Base-by-base conservation (phyloP, 2,888 invertebrate genomes). In the Epinotia brunnichana region DNA sequence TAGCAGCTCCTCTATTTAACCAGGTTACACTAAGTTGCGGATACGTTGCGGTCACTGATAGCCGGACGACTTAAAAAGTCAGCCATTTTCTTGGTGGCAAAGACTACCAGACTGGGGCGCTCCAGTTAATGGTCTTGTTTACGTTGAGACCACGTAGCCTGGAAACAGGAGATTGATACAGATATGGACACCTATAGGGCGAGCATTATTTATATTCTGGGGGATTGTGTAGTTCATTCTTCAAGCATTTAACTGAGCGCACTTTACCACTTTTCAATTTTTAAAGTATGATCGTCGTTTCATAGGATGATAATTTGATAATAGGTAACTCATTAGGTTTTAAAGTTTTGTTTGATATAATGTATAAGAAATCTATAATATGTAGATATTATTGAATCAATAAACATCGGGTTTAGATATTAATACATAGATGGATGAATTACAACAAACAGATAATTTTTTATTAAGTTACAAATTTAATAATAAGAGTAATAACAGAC, bases 41-140 rank as follows among this genome's bases (percentile, higher is more conserved):
- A 71, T 68, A 69, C 61, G 69, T 60, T 66, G 73, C 62, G 72
- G 69, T 72, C 56, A 70, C 53, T 62, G 66, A 73, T 72, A 73
- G 74, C 73, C 73, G 69, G 71, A 74, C 72, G 57, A 59, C 63
- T 77, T 75, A 74, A 76, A 75, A 74, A 73, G 73, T 74, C 61
- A 73, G 64, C 66, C 69, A 69, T 69, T 73, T 74, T 70, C 73
- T 73, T 68, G 60, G 68, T 53, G 64, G 73, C 73, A 71, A 71
- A 72, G 72, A 72, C 54, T 72, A 68, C 29, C 60, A 72, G 72
- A 72, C 54, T 72, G 67, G 51, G 35, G 44, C 69, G 74, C 70
- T 73, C 72, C 54, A 75, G 60, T 75, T 75, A 61, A 71, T 48
- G 10, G 48, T 39, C 60, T 60, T 35, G 64, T 44, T 53, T 63